Evolutionary conservation across 2,797 vertebrate genomes (phyloP), one percentile per base, ranked within the genome.

Genomic region (Gallinago solitaria): DNA sequence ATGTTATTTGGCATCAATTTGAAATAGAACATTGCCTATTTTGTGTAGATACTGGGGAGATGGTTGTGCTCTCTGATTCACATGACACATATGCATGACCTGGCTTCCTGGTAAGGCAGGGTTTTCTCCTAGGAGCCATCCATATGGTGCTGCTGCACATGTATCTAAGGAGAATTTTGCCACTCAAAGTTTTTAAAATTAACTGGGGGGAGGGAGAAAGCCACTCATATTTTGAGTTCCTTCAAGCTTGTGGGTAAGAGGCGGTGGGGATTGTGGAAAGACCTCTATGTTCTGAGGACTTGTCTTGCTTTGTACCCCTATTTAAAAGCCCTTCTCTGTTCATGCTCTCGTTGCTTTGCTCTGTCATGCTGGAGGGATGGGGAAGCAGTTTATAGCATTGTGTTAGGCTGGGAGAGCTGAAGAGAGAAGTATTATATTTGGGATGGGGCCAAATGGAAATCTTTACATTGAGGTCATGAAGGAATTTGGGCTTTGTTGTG

Each of bases 271-370:
- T 78, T 93, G 65, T 73, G 69, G 51, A 57, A 86, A 67, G 33
- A 85, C 11, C 17, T 87, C 15, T 92, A 43, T 89, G 75, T 91
- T 95, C 47, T 79, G 79, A 90, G 39, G 59, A 82, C 35, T 76
- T 91, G 94, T 94, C 85, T 94, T 93, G 89, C 89, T 94, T 91
- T 78, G 83, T 80, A 60, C 51, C 12, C 45, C 12, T 77, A 68
- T 81, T 94, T 79, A 83, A 84, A 87, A 91, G 56, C 53, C 59
- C 68, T 82, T 89, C 54, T 94, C 60, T 96, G 89, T 94, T 94
- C 86, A 83, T 64, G 81, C 74, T 92, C 48, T 92, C 78, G 35
- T 94, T 93, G 92, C 93, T 97, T 97, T 92, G 87, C 84, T 87
- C 74, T 96, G 80, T 96, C 70, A 11, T 65, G 64, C 68, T 91